phyloP scores from a whole-genome alignment of 2,888 invertebrate genomes.

The Lasioglossum calceatum region DNA sequence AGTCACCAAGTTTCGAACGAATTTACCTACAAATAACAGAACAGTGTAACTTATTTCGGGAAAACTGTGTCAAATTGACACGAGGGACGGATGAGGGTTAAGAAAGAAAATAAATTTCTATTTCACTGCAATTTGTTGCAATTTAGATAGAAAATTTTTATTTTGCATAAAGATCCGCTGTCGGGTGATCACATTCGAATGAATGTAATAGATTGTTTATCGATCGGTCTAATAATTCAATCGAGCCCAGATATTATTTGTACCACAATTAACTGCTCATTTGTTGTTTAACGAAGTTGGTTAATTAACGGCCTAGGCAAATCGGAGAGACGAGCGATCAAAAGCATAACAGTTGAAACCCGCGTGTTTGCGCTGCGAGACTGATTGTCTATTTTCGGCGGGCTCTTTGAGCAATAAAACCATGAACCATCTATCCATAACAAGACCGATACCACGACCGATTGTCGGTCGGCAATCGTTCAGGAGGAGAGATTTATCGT shows the following conservation, averaged over 20 bases:
- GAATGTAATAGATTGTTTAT: background rate
- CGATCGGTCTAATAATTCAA: background rate
- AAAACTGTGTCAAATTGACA: too few relatives aligned
- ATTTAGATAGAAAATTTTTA: too few relatives aligned
- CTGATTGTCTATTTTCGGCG: background rate
- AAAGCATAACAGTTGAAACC: constrained; percentile 10
- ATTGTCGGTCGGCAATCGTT: constrained; percentile 30
- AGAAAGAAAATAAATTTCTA: too few relatives aligned
- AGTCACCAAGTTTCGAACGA: too few relatives aligned
- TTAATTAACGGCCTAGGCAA: constrained; percentile 27
- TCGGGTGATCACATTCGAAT: background rate
- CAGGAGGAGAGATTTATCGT: constrained; percentile 50
- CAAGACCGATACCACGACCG: constrained; percentile 21
- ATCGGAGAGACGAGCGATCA: background rate
- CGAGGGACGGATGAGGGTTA: too few relatives aligned
- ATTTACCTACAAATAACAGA: too few relatives aligned
- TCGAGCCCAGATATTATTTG: background rate
- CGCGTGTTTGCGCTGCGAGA: background rate
- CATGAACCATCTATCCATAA: constrained; percentile 22
- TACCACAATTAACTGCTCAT: constrained; percentile 26
- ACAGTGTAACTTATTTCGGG: too few relatives aligned
- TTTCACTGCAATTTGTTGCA: too few relatives aligned
- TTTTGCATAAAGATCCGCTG: too few relatives aligned
- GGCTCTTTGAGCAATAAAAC: constrained; percentile 17
- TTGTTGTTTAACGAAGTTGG: constrained; percentile 31